Evolutionary conservation across 2,113 vertebrate species (phyloP), one percentile per base, ranked within the genome.

Genomic region (Candoia aspera): DNA sequence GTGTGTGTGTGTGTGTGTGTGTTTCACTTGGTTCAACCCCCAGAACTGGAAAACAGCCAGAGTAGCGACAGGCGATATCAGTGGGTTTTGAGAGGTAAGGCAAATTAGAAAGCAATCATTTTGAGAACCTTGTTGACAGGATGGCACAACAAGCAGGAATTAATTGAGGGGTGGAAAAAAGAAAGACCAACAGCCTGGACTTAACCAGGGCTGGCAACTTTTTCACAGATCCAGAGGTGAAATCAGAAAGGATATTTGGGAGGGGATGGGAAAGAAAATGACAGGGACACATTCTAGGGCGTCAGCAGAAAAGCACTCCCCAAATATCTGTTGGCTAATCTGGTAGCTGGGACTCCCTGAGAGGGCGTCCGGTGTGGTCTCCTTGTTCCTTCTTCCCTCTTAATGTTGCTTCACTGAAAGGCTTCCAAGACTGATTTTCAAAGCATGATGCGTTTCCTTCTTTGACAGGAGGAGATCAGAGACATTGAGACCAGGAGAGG

Each of bases 51-150:
- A 94, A 95, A 92, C 29, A 84, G 91, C 88, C 92, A 94, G 55
- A 59, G 86, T 87, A 93, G 49, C 24, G 86, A 89, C 0, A 0
- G 29, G 55, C 86, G 90, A 94, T 85, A 90, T 95, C 93, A 86
- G 54, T 5, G 86, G 84, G 33, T 88, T 86, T 91, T 92, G 94
- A 94, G 93, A 91, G 92, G 86, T 73, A 96, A 88, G 62, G 87
- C 93, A 92, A 94, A 94, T 95, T 95, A 49, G 90, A 94, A 92
- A 93, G 92, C 93, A 95, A 93, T 95, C 93, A 91, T 37, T 93
- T 11, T 95, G 86, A 79, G n/a, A 59, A 92, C 83, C 90, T 88
- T 93, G 85, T 57, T 91, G 83, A 88, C 58, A 29, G 73, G 93
- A 60, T 53, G 29, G 23, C 46, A 49, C 1, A 59, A 57, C 92